These are phyloP conservation scores for Apteryx mantelli DNA, from an alignment of 2,113 vertebrate genomes.

Conservation along the genomic window DNA sequence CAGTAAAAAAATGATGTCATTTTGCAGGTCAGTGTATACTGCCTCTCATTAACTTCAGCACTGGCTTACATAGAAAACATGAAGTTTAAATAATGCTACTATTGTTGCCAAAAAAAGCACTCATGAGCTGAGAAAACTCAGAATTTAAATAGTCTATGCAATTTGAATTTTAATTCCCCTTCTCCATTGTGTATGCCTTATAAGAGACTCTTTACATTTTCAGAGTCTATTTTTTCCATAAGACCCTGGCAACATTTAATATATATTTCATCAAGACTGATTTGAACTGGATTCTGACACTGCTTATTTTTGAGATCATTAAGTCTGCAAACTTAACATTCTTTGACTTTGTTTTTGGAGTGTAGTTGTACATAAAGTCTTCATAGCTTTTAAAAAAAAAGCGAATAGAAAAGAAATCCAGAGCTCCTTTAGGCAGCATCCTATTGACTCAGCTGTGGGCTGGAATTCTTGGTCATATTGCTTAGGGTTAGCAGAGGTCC, in stretches of 20 bases:
- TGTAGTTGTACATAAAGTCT: neutral
- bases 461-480: neutral
- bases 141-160: neutral
- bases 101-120: neutral
- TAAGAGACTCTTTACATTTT: neutral
- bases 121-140: neutral
- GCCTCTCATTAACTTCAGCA: conserved; percentile 5
- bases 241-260: neutral
- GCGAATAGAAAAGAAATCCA: neutral
- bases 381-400: neutral
- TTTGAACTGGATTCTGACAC: neutral
- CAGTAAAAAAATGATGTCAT: conserved; percentile 26
- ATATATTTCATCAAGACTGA: neutral
- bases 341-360: neutral
- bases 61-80: neutral
- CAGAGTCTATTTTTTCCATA: neutral
- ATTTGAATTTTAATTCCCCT: neutral
- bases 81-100: conserved; percentile 25
- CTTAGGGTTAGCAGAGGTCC: neutral
- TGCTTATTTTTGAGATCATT: neutral
- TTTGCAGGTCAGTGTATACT: neutral
- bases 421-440: neutral
- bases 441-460: neutral
- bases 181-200: neutral
- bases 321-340: neutral